Conservation (phyloP, 2,113 vertebrate species). For the Lipotes vexillifer region DNA sequence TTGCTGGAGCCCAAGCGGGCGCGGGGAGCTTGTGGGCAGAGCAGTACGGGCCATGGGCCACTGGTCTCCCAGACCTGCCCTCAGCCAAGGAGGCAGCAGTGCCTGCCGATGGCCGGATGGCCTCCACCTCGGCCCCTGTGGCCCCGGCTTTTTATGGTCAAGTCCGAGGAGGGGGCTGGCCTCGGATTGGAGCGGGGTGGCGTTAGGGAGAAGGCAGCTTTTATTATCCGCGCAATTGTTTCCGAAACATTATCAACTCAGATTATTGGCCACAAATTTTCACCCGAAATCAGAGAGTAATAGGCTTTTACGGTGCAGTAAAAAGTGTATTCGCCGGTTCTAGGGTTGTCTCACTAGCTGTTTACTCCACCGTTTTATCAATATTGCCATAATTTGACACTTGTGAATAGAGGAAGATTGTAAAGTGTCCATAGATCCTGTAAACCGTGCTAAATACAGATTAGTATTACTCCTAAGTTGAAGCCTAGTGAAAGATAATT, state of each 20-base stretch:
- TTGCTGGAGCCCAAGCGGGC: accelerated
- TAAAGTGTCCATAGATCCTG: conserved; percentile 80
- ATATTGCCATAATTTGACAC: conserved; percentile 85
- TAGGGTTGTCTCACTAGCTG: conserved; percentile 72
- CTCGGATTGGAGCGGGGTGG: neutral
- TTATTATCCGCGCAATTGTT: conserved; percentile 74
- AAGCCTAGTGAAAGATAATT: conserved; percentile 84
- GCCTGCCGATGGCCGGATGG: accelerated
- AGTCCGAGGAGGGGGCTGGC: neutral
- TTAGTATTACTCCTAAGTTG: conserved; percentile 80
- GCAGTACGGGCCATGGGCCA: accelerated
- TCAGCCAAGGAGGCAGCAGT: accelerated
- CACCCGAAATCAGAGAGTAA: conserved; percentile 78
- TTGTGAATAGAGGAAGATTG: conserved; percentile 80
- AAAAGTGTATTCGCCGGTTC: conserved; percentile 77
- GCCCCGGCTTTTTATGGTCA: neutral
- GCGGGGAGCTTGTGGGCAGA: neutral
- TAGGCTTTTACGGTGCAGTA: conserved; percentile 85
- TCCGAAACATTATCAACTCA: conserved; percentile 81
- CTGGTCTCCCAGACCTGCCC: neutral
- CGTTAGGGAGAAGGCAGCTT: neutral
- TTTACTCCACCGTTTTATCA: conserved; percentile 81
- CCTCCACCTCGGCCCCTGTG: accelerated
- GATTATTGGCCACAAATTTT: conserved; percentile 80
- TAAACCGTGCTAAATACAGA: conserved; percentile 80